Evolutionary conservation across 2,888 invertebrate genomes (phyloP), one percentile per base, ranked within the genome.

Genomic region (Timema cristinae): DNA sequence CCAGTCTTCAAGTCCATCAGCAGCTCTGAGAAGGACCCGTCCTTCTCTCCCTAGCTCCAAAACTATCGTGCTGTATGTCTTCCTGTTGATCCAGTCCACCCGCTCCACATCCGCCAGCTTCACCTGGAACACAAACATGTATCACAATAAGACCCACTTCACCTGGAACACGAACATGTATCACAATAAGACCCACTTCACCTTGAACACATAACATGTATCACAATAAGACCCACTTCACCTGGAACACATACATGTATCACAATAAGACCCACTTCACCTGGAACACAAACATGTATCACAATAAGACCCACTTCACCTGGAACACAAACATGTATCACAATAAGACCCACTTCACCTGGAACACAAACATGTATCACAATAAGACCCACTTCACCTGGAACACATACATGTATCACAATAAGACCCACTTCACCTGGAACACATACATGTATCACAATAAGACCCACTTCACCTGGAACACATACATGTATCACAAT

Each of bases 1-100:
- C 88, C 89, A 89, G 79, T 88, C 88, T 80, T 89, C 88, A 63
- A 88, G 82, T 68, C 87, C 88, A 74, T 87, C 86, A 9, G 83
- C 80, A 51, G 85, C 82, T 75, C 85, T 78, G 52, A 86, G 80
- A 72, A 84, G 82, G 70, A 86, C 84, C 75, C 83, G 81, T 69
- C 79, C 79, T 68, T 81, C 81, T 70, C 79, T 76, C 61, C 79
- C 79, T 50, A 88, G 80, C 63, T 85, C 84, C 72, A 87, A 78
- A n/a, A 84, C 84, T 75, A 89, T 87, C 75, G 87, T 85, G 78
- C 87, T 88, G 79, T 88, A 89, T 70, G 86, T 87, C 77, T 87
- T 87, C 76, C 87, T 86, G 80, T 88, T 89, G 73, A 88, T 84
- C 89, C 89, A 89, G 81, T 88, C 88, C 66, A 89, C 86, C 77